Conservation (phyloP, 2,797 vertebrate species). For the Mallotus villosus region DNA sequence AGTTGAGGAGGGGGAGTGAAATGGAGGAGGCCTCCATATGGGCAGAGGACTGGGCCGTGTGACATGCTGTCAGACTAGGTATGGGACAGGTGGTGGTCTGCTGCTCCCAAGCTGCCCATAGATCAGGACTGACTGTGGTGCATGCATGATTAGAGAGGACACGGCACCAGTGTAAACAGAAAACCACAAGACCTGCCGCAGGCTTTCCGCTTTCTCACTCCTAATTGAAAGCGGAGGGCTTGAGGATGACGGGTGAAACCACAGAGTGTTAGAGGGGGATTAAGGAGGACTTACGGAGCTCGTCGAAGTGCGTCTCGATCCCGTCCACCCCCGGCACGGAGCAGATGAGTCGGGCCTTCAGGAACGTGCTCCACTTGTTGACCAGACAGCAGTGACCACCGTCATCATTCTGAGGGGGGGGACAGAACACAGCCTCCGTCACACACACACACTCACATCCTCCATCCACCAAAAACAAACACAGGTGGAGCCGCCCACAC, state of each 20-base stretch:
- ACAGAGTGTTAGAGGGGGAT: neutral
- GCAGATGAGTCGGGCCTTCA: constrained; percentile 96
- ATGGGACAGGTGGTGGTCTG: constrained; percentile 44
- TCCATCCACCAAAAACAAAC: constrained; percentile 53
- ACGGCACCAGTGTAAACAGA: constrained; percentile 42
- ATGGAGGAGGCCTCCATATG: constrained; percentile 31
- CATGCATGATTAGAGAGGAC: constrained; percentile 48
- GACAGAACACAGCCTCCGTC: constrained; percentile 33
- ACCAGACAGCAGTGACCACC: constrained; percentile 98
- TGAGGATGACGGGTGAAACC: constrained; percentile 4
- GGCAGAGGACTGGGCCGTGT: constrained; percentile 21
- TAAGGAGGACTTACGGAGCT: constrained; percentile 85
- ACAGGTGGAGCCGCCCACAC: constrained; percentile 56
- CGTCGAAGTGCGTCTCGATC: constrained; percentile 96
- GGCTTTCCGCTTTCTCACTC: constrained; percentile 11
- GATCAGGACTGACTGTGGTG: constrained; percentile 34
- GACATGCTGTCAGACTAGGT: neutral
- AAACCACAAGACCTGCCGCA: constrained; percentile 21
- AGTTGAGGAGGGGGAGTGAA: constrained; percentile 16
- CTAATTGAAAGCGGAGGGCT: constrained; percentile 10
- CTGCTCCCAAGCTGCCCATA: constrained; percentile 7
- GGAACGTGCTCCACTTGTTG: constrained; percentile 99
- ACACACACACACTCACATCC: constrained; percentile 45
- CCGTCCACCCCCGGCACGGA: constrained; percentile 92
- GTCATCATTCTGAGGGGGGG: constrained; percentile 84